These are phyloP conservation scores for Perca fluviatilis DNA, from an alignment of 2,113 vertebrate species.

Conservation along the genomic window DNA sequence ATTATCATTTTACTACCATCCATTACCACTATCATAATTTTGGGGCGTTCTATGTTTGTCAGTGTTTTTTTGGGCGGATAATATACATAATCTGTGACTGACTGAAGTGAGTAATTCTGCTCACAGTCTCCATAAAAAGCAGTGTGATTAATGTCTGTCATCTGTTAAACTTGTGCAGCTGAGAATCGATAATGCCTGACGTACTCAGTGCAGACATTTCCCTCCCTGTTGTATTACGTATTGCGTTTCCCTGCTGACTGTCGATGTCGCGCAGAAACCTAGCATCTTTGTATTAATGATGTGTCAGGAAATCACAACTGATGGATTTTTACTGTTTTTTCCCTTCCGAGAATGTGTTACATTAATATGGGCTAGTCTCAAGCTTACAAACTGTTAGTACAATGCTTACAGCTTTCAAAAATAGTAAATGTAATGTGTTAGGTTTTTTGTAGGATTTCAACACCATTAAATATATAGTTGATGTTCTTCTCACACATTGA, in stretches of 20 bases:
- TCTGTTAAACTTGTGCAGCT: conserved; percentile 61
- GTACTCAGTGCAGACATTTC: conserved; percentile 64
- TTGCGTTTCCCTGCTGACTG: conserved; percentile 50
- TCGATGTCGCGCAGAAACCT: conserved; percentile 11
- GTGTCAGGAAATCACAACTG: conserved; percentile 55
- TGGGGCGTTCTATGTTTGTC: conserved; percentile 24
- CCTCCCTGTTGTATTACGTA: conserved; percentile 55
- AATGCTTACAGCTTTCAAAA: too few relatives aligned
- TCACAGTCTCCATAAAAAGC: conserved; percentile 47
- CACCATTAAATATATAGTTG: not conserved
- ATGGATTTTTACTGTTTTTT: conserved; percentile 42
- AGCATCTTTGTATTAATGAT: conserved; percentile 48
- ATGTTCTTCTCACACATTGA: not conserved
- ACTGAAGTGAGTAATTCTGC: conserved; percentile 20
- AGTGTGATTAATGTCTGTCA: conserved; percentile 68
- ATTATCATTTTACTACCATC: conserved; percentile 36
- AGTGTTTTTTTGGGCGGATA: conserved; percentile 32
- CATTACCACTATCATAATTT: conserved; percentile 43
- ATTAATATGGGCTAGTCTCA: not conserved
- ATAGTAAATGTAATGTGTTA: too few relatives aligned
- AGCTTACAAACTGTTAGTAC: not conserved
- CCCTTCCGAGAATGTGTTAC: conserved; percentile 17
- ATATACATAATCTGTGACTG: conserved; percentile 25
- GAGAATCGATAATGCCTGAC: conserved; percentile 72
- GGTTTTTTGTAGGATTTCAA: conserved; percentile 2